Conservation (phyloP, 2,888 invertebrate species). For the Harpagoxenus sublaevis region DNA sequence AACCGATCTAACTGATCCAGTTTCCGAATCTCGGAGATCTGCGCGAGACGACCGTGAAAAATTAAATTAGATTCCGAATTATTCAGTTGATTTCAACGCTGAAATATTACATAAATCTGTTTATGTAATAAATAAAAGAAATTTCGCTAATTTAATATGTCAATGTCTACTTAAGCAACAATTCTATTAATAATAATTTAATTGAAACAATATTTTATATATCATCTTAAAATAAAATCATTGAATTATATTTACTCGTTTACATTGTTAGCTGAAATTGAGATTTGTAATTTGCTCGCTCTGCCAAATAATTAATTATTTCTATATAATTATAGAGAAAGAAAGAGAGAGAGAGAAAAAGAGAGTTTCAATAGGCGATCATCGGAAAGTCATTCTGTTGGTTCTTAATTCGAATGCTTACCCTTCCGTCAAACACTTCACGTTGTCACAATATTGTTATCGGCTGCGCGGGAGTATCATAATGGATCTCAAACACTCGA, state of each 20-base stretch:
- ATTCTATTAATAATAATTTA: constrained; percentile 15
- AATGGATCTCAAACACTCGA: constrained; percentile 52
- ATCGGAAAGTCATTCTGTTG: constrained; percentile 21
- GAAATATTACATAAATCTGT: neutral
- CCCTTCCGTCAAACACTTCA: constrained; percentile 42
- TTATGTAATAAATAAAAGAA: neutral
- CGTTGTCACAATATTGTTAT: constrained; percentile 53
- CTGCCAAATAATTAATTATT: constrained; percentile 5
- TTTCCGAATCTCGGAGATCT: constrained; percentile 10
- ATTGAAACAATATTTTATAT: neutral
- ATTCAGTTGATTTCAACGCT: neutral
- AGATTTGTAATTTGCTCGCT: neutral
- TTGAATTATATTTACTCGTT: neutral
- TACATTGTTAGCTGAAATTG: neutral
- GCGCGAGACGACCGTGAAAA: neutral
- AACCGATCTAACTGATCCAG: neutral
- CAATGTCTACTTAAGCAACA: neutral
- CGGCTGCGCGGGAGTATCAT: constrained; percentile 41
- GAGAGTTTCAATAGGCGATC: neutral
- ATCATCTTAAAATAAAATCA: neutral
- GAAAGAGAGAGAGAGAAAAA: neutral
- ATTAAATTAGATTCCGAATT: neutral
- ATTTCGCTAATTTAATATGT: neutral
- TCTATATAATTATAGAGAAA: neutral
- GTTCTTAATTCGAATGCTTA: constrained; percentile 35